A percentile compares a stretch with the other conserved stretches of the same genome.
Evolutionary conservation across 2,888 invertebrate species (phyloP).

Genomic region (Dione juno): DNA sequence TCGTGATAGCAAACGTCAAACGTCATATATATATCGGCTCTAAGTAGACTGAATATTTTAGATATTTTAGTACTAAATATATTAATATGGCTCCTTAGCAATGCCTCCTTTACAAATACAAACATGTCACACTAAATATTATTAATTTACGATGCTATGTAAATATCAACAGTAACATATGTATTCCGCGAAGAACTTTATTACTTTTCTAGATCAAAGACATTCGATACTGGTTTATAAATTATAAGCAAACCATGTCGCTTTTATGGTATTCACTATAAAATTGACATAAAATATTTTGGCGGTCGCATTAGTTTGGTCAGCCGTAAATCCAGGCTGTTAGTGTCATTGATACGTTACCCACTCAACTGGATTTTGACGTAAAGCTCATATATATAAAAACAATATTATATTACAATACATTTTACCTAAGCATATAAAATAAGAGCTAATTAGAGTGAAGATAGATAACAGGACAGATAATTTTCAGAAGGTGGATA

Average conservation of each 20-base stretch:
- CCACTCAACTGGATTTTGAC: background rate
- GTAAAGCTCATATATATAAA: background rate
- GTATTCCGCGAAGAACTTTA: slow-evolving; percentile 25
- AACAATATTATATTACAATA: too few relatives aligned
- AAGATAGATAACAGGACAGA: too few relatives aligned
- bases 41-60: background rate
- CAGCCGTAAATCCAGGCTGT: slow-evolving; percentile 22
- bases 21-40: background rate
- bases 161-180: slow-evolving; percentile 19
- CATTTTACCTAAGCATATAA: too few relatives aligned
- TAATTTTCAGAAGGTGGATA: too few relatives aligned
- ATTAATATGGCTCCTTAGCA: background rate
- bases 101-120: background rate
- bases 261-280: slow-evolving; percentile 34
- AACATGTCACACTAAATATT: slow-evolving; percentile 11
- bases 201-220: slow-evolving; percentile 29
- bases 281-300: slow-evolving; percentile 37
- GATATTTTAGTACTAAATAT: slow-evolving; percentile 1
- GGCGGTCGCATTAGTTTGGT: slow-evolving; percentile 24
- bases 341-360: slow-evolving; percentile 18
- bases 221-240: slow-evolving; percentile 41
- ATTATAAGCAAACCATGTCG: slow-evolving; percentile 54
- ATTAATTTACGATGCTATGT: slow-evolving; percentile 27
- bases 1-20: background rate
- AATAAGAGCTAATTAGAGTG: too few relatives aligned